Evolutionary conservation across 2,888 invertebrate species (phyloP), one percentile per base, ranked within the genome.

Genomic region (Adelphocoris suturalis): DNA sequence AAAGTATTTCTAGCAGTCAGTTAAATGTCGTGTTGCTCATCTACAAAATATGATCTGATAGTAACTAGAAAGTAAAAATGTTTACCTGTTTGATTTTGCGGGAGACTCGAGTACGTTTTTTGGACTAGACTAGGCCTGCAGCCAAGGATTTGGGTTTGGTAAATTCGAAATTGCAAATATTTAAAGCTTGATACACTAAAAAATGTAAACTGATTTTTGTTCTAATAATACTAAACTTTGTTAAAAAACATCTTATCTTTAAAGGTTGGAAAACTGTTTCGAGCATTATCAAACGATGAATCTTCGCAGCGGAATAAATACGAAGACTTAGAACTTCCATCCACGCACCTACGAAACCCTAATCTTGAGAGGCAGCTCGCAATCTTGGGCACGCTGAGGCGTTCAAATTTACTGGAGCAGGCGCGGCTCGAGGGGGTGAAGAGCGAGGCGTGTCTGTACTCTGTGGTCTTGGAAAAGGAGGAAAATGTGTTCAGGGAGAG

Each of bases 381-480:
- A 48, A 88, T 88, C 27, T 47, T 88, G 80, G 88, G 88, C 19
- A 88, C 88, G 28, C 55, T 88, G 78, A 57, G 88, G 57, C 76
- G 88, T 12, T 76, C 88, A 27, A 61, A 61, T 14, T 19, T 47
- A 11, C 19, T 55, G 11, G 88, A 88, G 37, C 48, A 27, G 47
- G 88, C 78, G 48, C 88, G 78, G 37, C 80, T 88, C 27, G 88
- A 78, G 78, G 88, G 88, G 48, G 88, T 27, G 23, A 76, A 88
- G 57, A 88, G 88, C 80, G 88, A 88, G 78, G 88, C 88, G 48
- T 88, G 88, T n/a, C 80, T 88, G 47, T 88, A 78, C 55, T 88
- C 88, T 0, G 78, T 88, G 11, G 52, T 88, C 19, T 37, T 88
- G 55, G 88, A 88, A 28, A 88, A 88, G 80, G 88, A 88, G 46